Evolutionary conservation across 2,113 vertebrate species (phyloP).

Genomic region (Vulpes lagopus): DNA sequence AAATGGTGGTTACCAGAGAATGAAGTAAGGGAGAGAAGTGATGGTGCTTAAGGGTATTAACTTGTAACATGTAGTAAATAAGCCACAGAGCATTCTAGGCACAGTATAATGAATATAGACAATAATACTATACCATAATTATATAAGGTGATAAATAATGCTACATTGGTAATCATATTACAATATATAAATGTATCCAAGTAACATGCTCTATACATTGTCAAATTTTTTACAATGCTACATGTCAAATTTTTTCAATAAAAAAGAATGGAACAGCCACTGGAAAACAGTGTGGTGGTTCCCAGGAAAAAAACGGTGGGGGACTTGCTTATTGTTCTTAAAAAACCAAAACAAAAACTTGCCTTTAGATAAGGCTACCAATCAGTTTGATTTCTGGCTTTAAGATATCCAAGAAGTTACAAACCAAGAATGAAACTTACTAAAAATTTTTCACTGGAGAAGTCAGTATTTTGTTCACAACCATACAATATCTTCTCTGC

Average conservation of each 20-base stretch:
- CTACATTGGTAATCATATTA: background rate
- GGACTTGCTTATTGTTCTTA: background rate
- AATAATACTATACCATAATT: background rate
- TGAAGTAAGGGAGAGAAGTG: background rate
- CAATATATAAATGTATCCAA: background rate
- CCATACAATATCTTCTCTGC: background rate
- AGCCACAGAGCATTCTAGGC: background rate
- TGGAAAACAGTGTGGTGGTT: background rate
- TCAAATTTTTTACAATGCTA: background rate
- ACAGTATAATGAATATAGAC: background rate
- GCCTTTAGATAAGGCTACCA: background rate
- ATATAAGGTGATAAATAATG: background rate
- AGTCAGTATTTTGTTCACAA: background rate
- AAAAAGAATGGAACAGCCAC: background rate
- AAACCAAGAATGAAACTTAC: background rate
- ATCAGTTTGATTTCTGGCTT: background rate
- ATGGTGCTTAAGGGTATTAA: background rate
- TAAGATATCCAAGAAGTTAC: background rate
- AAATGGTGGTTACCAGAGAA: background rate
- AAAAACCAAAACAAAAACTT: background rate
- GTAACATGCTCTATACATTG: background rate
- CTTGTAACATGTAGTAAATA: background rate
- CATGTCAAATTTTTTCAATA: background rate
- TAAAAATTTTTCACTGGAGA: background rate
- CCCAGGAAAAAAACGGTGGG: background rate